Evolutionary conservation across 2,888 invertebrate genomes (phyloP).

Genomic region (Epinotia demarniana): DNA sequence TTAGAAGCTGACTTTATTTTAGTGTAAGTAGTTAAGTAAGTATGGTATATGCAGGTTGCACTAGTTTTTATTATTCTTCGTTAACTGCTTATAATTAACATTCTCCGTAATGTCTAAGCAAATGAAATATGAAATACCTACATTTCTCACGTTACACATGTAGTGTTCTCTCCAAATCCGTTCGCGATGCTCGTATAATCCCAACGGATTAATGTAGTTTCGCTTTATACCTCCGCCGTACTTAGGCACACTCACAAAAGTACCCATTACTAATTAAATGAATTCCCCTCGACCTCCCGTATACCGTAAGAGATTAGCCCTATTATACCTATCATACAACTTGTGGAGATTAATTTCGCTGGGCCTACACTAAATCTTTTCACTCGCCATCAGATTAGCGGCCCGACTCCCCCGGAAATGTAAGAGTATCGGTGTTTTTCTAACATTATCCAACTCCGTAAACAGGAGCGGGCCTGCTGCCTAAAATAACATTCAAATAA

Average conservation of each 20-base stretch:
- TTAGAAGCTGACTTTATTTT: neutral
- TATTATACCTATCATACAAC: slow-evolving; percentile 49
- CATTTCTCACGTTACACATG: neutral
- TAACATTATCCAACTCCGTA: slow-evolving; percentile 73
- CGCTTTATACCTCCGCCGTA: slow-evolving; percentile 9
- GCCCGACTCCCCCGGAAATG: slow-evolving; percentile 64
- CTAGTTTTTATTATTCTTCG: too few species aligned
- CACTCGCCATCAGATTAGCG: slow-evolving; percentile 77
- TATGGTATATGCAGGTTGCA: too few species aligned
- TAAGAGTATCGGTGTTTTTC: slow-evolving; percentile 72
- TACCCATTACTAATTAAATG: slow-evolving; percentile 50
- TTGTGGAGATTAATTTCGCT: slow-evolving; percentile 67
- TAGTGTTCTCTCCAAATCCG: slow-evolving; percentile 4
- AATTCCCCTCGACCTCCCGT: slow-evolving; percentile 44
- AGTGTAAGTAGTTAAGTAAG: neutral
- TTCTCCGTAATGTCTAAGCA: neutral
- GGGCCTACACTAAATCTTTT: slow-evolving; percentile 77
- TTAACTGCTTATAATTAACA: neutral
- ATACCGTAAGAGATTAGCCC: slow-evolving; percentile 47
- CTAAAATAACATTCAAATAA: slow-evolving; percentile 59
- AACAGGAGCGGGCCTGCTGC: slow-evolving; percentile 60
- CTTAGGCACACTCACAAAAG: slow-evolving; percentile 33
- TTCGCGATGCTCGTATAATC: neutral
- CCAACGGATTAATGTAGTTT: slow-evolving; percentile 22
- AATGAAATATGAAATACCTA: neutral